Conservation (phyloP, 2,797 vertebrate species). For the Neosilurus hyrtlii region DNA sequence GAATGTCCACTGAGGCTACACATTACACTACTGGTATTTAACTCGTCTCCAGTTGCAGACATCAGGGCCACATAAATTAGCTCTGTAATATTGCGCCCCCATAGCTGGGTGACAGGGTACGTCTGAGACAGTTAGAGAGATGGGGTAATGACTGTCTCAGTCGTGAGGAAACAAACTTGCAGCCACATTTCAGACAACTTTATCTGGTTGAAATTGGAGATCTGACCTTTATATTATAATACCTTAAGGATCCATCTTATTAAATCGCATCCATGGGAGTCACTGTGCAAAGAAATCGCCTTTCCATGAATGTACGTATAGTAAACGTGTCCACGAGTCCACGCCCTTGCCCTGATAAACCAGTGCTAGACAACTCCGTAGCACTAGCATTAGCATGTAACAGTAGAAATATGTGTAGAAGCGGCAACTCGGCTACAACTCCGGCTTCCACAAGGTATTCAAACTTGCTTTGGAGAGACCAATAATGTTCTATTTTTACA, state of each 20-base stretch:
- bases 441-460: background rate
- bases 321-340: background rate
- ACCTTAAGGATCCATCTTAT: background rate
- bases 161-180: background rate
- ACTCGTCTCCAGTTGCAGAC: conserved; percentile 69
- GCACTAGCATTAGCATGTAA: background rate
- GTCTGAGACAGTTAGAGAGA: background rate
- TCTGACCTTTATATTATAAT: background rate
- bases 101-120: conserved; percentile 48
- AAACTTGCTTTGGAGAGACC: background rate
- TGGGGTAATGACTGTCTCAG: background rate
- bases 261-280: background rate
- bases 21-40: conserved; percentile 71
- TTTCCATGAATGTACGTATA: background rate
- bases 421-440: background rate
- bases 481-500: background rate
- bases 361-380: background rate
- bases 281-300: background rate
- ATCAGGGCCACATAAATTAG: conserved; percentile 64
- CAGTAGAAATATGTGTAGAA: background rate
- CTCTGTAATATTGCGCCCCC: conserved; percentile 63
- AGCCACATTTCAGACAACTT: background rate
- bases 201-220: background rate
- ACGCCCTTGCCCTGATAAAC: background rate
- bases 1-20: conserved; percentile 63